Percentiles rank a stretch among this genome's conserved stretches.
These are phyloP conservation scores for Andrena chrysosceles DNA, from an alignment of 2,888 invertebrate genomes.

Conservation along the genomic window DNA sequence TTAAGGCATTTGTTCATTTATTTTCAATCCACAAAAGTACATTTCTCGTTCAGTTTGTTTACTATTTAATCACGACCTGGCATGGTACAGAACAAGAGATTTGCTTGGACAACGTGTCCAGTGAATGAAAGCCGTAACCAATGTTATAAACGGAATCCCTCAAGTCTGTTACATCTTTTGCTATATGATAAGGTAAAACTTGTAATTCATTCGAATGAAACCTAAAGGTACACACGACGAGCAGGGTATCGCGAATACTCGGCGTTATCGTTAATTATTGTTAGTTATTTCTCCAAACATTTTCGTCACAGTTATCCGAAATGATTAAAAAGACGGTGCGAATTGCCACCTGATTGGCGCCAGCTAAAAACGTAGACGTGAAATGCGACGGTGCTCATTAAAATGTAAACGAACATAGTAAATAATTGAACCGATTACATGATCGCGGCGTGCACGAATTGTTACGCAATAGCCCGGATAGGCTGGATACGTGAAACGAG, in stretches of 20 bases:
- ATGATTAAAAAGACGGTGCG: neutral
- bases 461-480: conserved; percentile 10
- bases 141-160: too few species aligned
- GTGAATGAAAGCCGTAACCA: too few species aligned
- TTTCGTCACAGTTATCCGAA: neutral
- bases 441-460: conserved; percentile 7
- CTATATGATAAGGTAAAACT: too few species aligned
- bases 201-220: too few species aligned
- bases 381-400: conserved; percentile 2
- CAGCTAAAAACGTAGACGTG: neutral
- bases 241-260: neutral
- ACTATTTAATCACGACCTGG: too few species aligned
- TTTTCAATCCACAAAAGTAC: too few species aligned
- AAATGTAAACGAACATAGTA: neutral
- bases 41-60: too few species aligned
- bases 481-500: neutral
- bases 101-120: too few species aligned
- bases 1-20: too few species aligned
- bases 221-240: too few species aligned
- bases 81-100: too few species aligned
- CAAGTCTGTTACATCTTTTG: too few species aligned
- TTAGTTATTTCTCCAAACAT: neutral
- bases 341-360: neutral
- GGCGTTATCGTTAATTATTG: neutral
- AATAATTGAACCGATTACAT: conserved; percentile 31